Percentiles rank a stretch among this genome's conserved stretches.
Conservation (phyloP, 2,888 invertebrate species). For the Pseudolycoriella hygida region DNA sequence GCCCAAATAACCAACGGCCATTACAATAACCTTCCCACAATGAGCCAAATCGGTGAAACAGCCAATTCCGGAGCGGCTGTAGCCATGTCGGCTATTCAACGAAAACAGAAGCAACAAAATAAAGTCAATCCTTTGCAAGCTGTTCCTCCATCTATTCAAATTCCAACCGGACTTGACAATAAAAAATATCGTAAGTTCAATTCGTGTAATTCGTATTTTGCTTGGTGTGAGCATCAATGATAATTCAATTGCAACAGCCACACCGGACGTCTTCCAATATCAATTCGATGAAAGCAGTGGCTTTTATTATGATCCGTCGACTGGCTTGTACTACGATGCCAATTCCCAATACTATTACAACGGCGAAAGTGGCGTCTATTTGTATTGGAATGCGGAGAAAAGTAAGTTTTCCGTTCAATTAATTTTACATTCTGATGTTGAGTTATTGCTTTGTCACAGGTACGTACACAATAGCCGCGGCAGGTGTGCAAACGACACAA, state of each 20-base stretch:
- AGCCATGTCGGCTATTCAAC: slow-evolving; percentile 65
- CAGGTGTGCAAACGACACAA: slow-evolving; percentile 9
- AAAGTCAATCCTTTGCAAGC: slow-evolving; percentile 19
- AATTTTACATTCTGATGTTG: too few species aligned
- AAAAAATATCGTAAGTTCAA: slow-evolving; percentile 38
- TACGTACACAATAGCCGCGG: slow-evolving; percentile 38
- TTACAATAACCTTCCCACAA: slow-evolving; percentile 18
- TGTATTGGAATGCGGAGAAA: slow-evolving; percentile 81
- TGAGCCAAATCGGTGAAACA: slow-evolving; percentile 20
- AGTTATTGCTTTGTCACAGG: too few species aligned
- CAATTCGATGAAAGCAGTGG: slow-evolving; percentile 90
- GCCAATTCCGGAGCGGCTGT: slow-evolving; percentile 80
- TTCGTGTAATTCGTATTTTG: too few species aligned
- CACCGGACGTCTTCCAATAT: slow-evolving; percentile 82
- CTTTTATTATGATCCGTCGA: slow-evolving; percentile 85
- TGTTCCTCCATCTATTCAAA: slow-evolving; percentile 24
- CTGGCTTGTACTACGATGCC: slow-evolving; percentile 91
- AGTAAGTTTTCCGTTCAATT: too few species aligned
- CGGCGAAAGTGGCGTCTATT: slow-evolving; percentile 71
- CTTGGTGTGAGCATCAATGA: too few species aligned
- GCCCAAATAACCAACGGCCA: slow-evolving; percentile 23
- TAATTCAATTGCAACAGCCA: slow-evolving; percentile 29
- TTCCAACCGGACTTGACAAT: slow-evolving; percentile 44
- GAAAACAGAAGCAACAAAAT: slow-evolving; percentile 18
- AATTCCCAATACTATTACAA: slow-evolving; percentile 94